A percentile compares a stretch with the other conserved stretches of the same genome.
These are phyloP conservation scores for Drosophila jambulina DNA, from an alignment of 1,140 invertebrate genomes.

Conservation along the genomic window DNA sequence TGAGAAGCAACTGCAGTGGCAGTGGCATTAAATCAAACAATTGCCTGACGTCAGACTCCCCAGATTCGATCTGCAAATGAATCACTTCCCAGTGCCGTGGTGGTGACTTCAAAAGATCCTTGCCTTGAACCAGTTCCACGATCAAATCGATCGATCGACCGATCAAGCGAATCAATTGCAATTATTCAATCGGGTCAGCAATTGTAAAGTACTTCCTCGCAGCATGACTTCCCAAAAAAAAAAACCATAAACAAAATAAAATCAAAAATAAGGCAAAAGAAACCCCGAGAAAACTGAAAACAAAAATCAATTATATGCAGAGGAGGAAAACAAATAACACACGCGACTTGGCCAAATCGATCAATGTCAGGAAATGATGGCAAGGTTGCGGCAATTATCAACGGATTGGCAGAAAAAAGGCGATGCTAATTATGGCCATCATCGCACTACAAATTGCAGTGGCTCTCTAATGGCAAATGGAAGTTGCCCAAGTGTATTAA, in stretches of 20 bases:
- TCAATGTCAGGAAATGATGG: slow-evolving; percentile 83
- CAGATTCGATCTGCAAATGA: slow-evolving; percentile 31
- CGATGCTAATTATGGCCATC: slow-evolving; percentile 51
- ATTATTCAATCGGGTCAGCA: slow-evolving; percentile 57
- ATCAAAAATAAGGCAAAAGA: not conserved
- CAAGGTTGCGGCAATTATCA: slow-evolving; percentile 80
- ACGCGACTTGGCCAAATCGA: slow-evolving; percentile 69
- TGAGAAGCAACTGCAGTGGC: slow-evolving; percentile 38
- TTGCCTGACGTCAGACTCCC: slow-evolving; percentile 40
- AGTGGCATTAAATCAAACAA: slow-evolving; percentile 46
- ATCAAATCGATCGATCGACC: slow-evolving; percentile 42
- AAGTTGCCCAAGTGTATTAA: slow-evolving; percentile 81
- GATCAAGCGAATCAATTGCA: slow-evolving; percentile 33
- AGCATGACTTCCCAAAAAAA: slow-evolving; percentile 69
- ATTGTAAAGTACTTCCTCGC: slow-evolving; percentile 52
- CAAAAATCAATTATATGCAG: slow-evolving; percentile 70
- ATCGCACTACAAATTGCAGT: slow-evolving; percentile 52
- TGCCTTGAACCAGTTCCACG: slow-evolving; percentile 47
- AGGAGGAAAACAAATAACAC: slow-evolving; percentile 31
- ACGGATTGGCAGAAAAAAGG: slow-evolving; percentile 28
- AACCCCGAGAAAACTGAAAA: slow-evolving; percentile 22
- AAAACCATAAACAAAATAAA: not conserved
- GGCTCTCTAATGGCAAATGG: slow-evolving; percentile 73
- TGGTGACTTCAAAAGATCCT: slow-evolving; percentile 32
- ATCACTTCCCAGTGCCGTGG: slow-evolving; percentile 14